These are phyloP conservation scores for Eupleurogrammus muticus DNA, from an alignment of 2,797 vertebrate species.

Conservation along the genomic window DNA sequence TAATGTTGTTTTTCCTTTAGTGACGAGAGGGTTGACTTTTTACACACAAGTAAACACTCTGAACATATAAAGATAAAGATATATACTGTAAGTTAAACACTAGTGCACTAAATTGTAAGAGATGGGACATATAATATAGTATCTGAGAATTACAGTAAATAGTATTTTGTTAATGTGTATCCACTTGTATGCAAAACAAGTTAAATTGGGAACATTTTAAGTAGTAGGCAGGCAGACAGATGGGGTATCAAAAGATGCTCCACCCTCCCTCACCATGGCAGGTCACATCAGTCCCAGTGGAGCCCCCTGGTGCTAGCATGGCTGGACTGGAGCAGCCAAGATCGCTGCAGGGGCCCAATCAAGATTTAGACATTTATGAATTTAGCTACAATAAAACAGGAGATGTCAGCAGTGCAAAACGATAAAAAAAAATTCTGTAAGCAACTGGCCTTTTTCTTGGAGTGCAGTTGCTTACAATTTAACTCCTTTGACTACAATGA, in stretches of 20 bases:
- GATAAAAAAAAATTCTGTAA: too few species aligned
- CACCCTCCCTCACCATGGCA: not conserved
- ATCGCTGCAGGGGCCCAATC: not conserved
- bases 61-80: not conserved
- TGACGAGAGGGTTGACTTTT: not conserved
- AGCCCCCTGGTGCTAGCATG: constrained; percentile 41
- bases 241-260: constrained; percentile 9
- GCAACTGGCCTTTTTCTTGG: too few species aligned
- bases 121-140: not conserved
- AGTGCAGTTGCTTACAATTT: too few species aligned
- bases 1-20: not conserved
- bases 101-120: not conserved
- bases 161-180: constrained; percentile 5
- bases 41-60: not conserved
- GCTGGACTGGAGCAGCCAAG: constrained; percentile 7
- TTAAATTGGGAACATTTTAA: not conserved
- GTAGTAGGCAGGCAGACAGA: not conserved
- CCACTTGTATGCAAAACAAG: not conserved
- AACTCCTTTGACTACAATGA: too few species aligned
- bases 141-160: constrained; percentile 11
- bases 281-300: constrained; percentile 31
- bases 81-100: not conserved
- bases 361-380: not conserved
- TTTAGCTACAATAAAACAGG: constrained; percentile 3
- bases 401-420: not conserved